A percentile compares a stretch with the other conserved stretches of the same genome.
These are phyloP conservation scores for Lomographa bimaculata DNA, from an alignment of 2,888 invertebrate genomes.

Conservation along the genomic window DNA sequence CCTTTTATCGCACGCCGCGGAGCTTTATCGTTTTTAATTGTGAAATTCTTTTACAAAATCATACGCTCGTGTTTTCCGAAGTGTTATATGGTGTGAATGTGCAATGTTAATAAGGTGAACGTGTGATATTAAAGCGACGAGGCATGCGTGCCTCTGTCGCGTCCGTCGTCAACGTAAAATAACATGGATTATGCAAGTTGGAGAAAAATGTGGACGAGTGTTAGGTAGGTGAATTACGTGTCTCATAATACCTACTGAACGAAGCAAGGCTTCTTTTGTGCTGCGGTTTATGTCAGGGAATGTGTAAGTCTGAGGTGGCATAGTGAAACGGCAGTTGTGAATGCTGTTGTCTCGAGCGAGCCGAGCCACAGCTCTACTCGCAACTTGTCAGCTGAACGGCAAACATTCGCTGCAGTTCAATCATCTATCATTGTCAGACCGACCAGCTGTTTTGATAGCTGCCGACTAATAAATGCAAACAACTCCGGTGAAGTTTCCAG, in stretches of 20 bases:
- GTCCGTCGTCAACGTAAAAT: constrained; percentile 78
- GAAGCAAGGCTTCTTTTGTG: constrained; percentile 37
- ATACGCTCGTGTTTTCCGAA: constrained; percentile 56
- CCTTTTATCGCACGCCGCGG: constrained; percentile 57
- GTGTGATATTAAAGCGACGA: constrained; percentile 46
- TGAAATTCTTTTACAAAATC: constrained; percentile 69
- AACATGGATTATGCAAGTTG: constrained; percentile 80
- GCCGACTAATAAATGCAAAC: constrained; percentile 17
- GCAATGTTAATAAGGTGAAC: constrained; percentile 55
- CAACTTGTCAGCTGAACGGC: constrained; percentile 9
- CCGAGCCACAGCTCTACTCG: not conserved
- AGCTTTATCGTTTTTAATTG: constrained; percentile 68
- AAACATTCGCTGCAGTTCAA: constrained; percentile 22
- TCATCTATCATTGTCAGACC: constrained; percentile 17
- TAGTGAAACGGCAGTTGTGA: no score
- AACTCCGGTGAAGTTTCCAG: constrained; percentile 6
- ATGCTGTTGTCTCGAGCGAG: no score
- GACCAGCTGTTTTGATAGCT: constrained; percentile 23
- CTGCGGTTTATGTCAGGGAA: constrained; percentile 36
- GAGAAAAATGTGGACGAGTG: constrained; percentile 73
- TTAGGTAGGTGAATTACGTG: constrained; percentile 76
- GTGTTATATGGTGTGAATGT: constrained; percentile 54
- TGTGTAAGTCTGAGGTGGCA: constrained; percentile 15
- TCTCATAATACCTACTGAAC: constrained; percentile 37
- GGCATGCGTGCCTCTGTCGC: constrained; percentile 68